phyloP scores from a whole-genome alignment of 2,888 invertebrate species.

The Odontomyia ornata region DNA sequence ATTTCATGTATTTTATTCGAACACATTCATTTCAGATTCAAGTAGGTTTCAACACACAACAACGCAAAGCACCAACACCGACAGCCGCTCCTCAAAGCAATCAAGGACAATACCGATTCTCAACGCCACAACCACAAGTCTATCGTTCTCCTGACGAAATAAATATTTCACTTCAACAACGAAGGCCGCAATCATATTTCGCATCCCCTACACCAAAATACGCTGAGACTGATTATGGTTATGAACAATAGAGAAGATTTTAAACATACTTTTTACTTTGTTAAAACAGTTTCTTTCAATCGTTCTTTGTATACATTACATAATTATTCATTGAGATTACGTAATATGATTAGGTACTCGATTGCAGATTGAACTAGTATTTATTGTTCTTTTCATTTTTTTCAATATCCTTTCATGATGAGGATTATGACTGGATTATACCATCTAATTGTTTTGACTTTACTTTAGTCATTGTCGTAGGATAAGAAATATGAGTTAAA shows the following conservation, averaged over 20 bases:
- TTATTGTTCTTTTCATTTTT: conserved; percentile 21
- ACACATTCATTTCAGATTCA: conserved; percentile 60
- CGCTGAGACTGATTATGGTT: conserved; percentile 63
- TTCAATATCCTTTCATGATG: too few species aligned
- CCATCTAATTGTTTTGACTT: background rate
- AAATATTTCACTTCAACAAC: conserved; percentile 84
- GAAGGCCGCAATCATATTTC: conserved; percentile 70
- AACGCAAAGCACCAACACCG: conserved; percentile 60
- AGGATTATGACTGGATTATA: background rate
- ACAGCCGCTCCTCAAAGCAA: conserved; percentile 55
- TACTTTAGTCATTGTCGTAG: conserved; percentile 1
- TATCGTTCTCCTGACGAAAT: conserved; percentile 88
- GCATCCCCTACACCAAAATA: conserved; percentile 63
- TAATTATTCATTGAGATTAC: background rate
- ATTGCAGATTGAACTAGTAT: background rate
- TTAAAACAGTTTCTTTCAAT: background rate
- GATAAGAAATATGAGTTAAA: background rate
- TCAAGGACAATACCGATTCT: conserved; percentile 60
- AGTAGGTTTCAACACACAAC: conserved; percentile 58
- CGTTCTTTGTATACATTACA: background rate
- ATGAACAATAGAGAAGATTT: conserved; percentile 58
- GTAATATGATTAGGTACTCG: background rate
- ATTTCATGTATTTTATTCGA: too few species aligned
- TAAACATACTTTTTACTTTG: background rate
- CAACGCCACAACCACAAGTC: conserved; percentile 69